Base-by-base conservation (phyloP, 2,113 vertebrate species). In the Rhineura floridana region DNA sequence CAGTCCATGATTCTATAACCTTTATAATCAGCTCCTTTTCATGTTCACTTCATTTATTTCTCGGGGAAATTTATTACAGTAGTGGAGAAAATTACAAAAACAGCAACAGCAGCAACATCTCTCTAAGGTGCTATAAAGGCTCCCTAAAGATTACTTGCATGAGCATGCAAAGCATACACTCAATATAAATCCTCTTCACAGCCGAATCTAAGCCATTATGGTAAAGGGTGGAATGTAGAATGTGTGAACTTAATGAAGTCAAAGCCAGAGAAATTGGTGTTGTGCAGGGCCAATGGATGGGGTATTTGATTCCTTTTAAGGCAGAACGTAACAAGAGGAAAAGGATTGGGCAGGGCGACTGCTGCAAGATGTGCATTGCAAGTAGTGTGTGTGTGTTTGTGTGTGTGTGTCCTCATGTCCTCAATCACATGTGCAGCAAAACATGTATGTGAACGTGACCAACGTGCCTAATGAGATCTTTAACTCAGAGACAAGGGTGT, bases 1-100 rank as follows among this genome's bases (percentile, higher is more conserved):
- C 84, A 92, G 62, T 75, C 93, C 90, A 65, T 85, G 81, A 91
- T 92, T 90, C 89, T 59, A 73, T 73, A 83, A 86, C 77, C 88
- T 91, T 89, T 77, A 28, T 8, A 84, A 55, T n/a, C 52, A 85
- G 78, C 70, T 87, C 46, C 89, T 59, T 85, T 81, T 86, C 80
- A 33, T 65, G 80, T 42, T 62, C 44, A 55, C 28, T n/a, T 77
- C 39, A 76, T 73, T 81, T 67, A 25, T 77, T 86, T 76, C 48
- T 65, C 28, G 67, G 9, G 52, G 87, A 50, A 83, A 46, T 88
- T 85, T 86, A 72, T 84, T 87, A 67, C 80, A 83, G 87, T 87
- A 30, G 62, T n/a, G 63, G 6, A 89, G 78, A 93, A 92, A 91
- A 86, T 67, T 84, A 76, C 59, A 76, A 65, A 36, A 70, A 90